Conservation (phyloP, 2,113 vertebrate genomes). For the Poeciliopsis occidentalis region DNA sequence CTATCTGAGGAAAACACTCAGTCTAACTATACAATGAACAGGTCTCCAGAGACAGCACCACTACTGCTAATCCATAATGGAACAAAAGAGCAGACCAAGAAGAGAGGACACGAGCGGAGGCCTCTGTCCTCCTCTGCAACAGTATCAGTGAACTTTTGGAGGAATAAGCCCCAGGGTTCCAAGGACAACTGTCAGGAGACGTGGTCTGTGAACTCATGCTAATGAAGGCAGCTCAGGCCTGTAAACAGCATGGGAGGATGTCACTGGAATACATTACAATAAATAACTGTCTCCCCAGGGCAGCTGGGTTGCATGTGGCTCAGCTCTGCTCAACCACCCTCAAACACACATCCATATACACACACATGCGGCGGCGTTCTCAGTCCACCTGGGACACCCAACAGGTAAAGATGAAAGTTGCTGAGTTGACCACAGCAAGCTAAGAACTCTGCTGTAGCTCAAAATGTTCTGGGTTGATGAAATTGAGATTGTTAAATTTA, state of each 20-base stretch:
- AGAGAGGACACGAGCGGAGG: conserved; percentile 42
- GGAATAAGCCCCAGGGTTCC: conserved; percentile 75
- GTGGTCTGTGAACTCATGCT: conserved; percentile 80
- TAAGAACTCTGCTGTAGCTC: conserved; percentile 10
- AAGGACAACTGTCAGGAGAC: conserved; percentile 84
- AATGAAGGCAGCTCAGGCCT: conserved; percentile 82
- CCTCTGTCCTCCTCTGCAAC: conserved; percentile 51
- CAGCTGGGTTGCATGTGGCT: conserved; percentile 66
- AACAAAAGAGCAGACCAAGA: conserved; percentile 65
- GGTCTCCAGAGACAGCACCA: conserved; percentile 39
- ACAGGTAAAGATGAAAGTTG: conserved; percentile 37
- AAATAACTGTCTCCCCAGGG: conserved; percentile 82
- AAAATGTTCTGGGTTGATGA: conserved; percentile 6
- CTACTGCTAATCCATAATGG: conserved; percentile 68
- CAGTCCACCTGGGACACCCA: conserved; percentile 61
- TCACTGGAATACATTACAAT: conserved; percentile 86
- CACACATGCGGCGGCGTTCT: conserved; percentile 15
- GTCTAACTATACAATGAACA: conserved; percentile 36
- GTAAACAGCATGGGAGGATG: conserved; percentile 83
- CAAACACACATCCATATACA: conserved; percentile 20
- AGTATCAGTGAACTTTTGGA: conserved; percentile 74
- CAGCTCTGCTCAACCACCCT: conserved; percentile 29
- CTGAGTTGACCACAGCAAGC: conserved; percentile 26
- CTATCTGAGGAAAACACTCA: conserved; percentile 20
- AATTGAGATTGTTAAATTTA: neutral